Conservation (phyloP, 2,888 invertebrate species). For the Cyclophora punctaria region DNA sequence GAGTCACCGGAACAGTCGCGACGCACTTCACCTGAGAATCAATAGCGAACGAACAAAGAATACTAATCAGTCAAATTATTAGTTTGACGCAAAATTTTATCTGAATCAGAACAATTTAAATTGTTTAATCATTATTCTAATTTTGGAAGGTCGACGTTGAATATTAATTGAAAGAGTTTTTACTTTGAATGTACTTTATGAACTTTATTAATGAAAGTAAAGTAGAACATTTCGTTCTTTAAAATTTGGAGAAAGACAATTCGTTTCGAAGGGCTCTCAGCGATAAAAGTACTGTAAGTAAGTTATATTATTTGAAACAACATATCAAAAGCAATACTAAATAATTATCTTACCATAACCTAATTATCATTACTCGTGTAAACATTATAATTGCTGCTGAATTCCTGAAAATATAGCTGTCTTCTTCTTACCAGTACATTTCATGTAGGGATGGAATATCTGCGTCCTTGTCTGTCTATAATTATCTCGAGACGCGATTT, state of each 20-base stretch:
- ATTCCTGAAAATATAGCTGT: slow-evolving; percentile 26
- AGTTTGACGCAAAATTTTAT: slow-evolving; percentile 18
- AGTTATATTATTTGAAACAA: slow-evolving; percentile 2
- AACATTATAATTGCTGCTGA: slow-evolving; percentile 26
- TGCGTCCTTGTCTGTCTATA: slow-evolving; percentile 56
- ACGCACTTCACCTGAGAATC: slow-evolving; percentile 49
- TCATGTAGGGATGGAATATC: slow-evolving; percentile 27
- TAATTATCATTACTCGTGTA: slow-evolving; percentile 33
- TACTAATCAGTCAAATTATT: slow-evolving; percentile 36
- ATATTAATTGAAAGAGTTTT: no score
- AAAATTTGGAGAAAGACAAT: no score
- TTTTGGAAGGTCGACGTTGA: no score
- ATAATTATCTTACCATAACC: slow-evolving; percentile 22
- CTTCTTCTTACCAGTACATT: slow-evolving; percentile 27
- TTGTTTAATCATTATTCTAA: slow-evolving; percentile 19
- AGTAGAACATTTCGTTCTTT: no score
- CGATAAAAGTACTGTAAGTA: no score
- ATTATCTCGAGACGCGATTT: slow-evolving; percentile 60
- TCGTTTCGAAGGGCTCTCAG: no score
- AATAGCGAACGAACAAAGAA: slow-evolving; percentile 38
- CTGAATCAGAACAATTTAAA: slow-evolving; percentile 25
- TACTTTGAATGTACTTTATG: no score
- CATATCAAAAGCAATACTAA: slow-evolving; percentile 3
- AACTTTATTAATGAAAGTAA: no score
- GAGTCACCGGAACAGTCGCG: slow-evolving; percentile 64